These are phyloP conservation scores for Acanthoscelides obtectus DNA, from an alignment of 2,888 invertebrate genomes.

Conservation along the genomic window DNA sequence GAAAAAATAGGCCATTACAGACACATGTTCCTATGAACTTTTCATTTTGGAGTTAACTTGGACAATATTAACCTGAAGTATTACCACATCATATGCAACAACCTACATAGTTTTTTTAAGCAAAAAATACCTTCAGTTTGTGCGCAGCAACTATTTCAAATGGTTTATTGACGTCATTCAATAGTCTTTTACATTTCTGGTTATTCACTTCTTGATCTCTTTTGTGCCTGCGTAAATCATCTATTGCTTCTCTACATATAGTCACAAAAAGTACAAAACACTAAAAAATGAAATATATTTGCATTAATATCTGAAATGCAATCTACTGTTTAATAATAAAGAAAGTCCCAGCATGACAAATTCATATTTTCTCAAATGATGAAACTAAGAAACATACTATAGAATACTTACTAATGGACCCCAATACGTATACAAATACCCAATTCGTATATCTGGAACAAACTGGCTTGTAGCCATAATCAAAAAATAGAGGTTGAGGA, in stretches of 20 bases:
- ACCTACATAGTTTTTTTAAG: too few species aligned
- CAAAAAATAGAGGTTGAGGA: slow-evolving; percentile 96
- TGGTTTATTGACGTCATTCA: slow-evolving; percentile 50
- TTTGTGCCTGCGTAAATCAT: slow-evolving; percentile 88
- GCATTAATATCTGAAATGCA: too few species aligned
- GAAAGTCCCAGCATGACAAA: too few species aligned
- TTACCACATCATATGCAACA: too few species aligned
- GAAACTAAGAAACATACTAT: not conserved
- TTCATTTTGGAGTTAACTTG: too few species aligned
- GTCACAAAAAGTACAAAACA: slow-evolving; percentile 96
- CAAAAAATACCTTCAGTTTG: slow-evolving; percentile 62
- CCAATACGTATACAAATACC: slow-evolving; percentile 99
- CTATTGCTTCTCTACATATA: slow-evolving; percentile 92
- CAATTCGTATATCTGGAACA: slow-evolving; percentile 93
- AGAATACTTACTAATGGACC: slow-evolving; percentile 72
- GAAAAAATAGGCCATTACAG: too few species aligned
- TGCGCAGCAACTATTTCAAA: slow-evolving; percentile 79
- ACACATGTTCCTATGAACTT: too few species aligned
- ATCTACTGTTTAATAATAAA: not conserved
- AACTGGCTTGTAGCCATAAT: slow-evolving; percentile 98
- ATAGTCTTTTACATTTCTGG: slow-evolving; percentile 83
- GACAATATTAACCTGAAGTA: too few species aligned
- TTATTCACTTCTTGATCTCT: slow-evolving; percentile 96
- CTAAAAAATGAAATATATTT: slow-evolving; percentile 30
- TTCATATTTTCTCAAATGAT: too few species aligned